phyloP scores from a whole-genome alignment of 2,113 vertebrate genomes.

The Cheirogaleus medius region DNA sequence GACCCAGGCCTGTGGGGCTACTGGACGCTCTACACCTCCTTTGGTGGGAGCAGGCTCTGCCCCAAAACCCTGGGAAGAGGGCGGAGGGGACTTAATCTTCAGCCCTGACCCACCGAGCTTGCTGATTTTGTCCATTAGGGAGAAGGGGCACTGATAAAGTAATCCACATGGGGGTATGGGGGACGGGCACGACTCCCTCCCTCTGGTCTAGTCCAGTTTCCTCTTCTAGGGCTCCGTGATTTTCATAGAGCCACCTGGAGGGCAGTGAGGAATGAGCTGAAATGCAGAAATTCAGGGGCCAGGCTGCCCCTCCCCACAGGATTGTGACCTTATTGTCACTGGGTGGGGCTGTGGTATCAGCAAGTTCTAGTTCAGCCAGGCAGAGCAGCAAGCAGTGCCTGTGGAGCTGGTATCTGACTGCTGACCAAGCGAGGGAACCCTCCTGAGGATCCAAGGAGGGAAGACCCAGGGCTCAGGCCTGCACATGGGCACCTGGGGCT shows the following conservation, averaged over 20 bases:
- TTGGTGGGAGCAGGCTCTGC: background rate
- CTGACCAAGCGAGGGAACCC: background rate
- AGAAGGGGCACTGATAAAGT: too few species aligned
- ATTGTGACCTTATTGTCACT: too few species aligned
- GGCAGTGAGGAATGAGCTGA: background rate
- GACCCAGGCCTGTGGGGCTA: background rate
- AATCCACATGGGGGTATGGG: background rate
- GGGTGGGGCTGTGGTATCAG: background rate
- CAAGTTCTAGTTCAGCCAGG: background rate
- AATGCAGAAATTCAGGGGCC: background rate
- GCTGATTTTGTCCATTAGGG: too few species aligned
- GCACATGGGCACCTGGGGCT: too few species aligned
- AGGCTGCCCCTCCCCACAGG: background rate
- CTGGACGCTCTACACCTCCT: background rate
- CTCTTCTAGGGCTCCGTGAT: background rate
- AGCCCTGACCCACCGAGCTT: too few species aligned
- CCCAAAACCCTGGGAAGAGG: accelerated
- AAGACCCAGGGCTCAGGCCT: background rate
- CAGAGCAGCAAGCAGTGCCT: background rate
- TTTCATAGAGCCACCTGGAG: background rate
- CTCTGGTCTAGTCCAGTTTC: background rate
- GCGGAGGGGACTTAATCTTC: accelerated
- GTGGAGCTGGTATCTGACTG: background rate
- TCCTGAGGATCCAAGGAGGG: background rate
- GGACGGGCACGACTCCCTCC: background rate